These are phyloP conservation scores for Standfussiana lucernea DNA, from an alignment of 2,888 invertebrate species.

Conservation along the genomic window DNA sequence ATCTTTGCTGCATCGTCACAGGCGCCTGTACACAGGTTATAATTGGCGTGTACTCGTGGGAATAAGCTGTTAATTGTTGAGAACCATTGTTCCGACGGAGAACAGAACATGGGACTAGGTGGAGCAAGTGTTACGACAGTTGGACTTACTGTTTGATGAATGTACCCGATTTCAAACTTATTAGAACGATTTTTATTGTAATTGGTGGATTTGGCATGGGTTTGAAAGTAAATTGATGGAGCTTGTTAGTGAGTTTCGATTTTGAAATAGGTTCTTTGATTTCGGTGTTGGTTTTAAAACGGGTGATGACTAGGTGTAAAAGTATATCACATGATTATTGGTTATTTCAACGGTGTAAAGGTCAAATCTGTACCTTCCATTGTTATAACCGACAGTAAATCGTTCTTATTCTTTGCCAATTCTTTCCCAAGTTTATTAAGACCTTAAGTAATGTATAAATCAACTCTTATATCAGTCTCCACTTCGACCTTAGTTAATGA, in stretches of 20 bases:
- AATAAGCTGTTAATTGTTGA: constrained; percentile 69
- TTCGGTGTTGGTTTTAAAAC: not conserved
- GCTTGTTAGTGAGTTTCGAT: constrained; percentile 15
- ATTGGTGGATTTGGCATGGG: constrained; percentile 21
- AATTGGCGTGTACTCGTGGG: constrained; percentile 66
- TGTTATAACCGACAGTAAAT: not conserved
- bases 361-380: not conserved
- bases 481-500: constrained; percentile 21
- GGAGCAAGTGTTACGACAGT: constrained; percentile 68
- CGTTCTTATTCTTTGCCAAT: not conserved
- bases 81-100: constrained; percentile 68
- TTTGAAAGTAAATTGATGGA: constrained; percentile 47
- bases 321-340: not conserved
- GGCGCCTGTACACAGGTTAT: constrained; percentile 63
- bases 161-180: constrained; percentile 50
- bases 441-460: not conserved
- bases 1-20: constrained; percentile 46
- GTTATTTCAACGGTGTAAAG: not conserved
- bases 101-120: constrained; percentile 63
- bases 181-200: constrained; percentile 40
- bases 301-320: not conserved
- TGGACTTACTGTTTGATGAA: constrained; percentile 58
- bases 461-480: constrained; percentile 8
- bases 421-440: not conserved
- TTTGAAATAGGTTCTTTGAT: constrained; percentile 9